Evolutionary conservation across 1,140 invertebrate species (phyloP).

Genomic region (Frieseomelitta varia): DNA sequence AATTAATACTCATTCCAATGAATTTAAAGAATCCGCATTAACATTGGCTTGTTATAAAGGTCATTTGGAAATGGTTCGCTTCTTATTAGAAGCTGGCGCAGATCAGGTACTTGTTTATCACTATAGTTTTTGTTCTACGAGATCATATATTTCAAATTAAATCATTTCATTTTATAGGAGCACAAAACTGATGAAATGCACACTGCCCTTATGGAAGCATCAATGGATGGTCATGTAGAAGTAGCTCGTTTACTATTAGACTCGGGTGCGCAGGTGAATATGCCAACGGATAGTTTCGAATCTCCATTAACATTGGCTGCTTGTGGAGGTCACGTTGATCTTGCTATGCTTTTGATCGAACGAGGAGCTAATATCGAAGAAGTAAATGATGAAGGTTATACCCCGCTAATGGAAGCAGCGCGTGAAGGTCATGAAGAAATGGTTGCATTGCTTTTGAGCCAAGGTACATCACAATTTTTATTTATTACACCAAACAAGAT

Average conservation of each 20-base stretch:
- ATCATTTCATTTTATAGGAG: slow-evolving; percentile 83
- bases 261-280: slow-evolving; percentile 99
- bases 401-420: slow-evolving; percentile 99
- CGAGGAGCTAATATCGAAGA: slow-evolving; percentile 99
- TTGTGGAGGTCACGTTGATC: slow-evolving; percentile 98
- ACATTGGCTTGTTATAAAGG: slow-evolving; percentile 99
- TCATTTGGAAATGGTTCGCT: slow-evolving; percentile 98
- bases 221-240: slow-evolving; percentile 99
- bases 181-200: slow-evolving; percentile 99
- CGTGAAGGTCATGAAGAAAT: slow-evolving; percentile 99
- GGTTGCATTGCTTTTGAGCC: slow-evolving; percentile 95
- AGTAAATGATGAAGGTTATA: slow-evolving; percentile 99
- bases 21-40: slow-evolving; percentile 97
- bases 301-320: slow-evolving; percentile 98
- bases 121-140: background rate
- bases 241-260: slow-evolving; percentile 95
- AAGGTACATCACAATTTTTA: slow-evolving; percentile 84
- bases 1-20: slow-evolving; percentile 99
- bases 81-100: slow-evolving; percentile 95
- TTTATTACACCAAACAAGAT: background rate
- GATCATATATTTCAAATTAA: background rate
- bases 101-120: slow-evolving; percentile 85
- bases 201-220: slow-evolving; percentile 99
- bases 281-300: slow-evolving; percentile 99
- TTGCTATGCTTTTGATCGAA: slow-evolving; percentile 97